Percentiles rank a stretch among this genome's conserved stretches.
phyloP scores from a whole-genome alignment of 2,797 vertebrate genomes.

The Tokudaia muenninki region DNA sequence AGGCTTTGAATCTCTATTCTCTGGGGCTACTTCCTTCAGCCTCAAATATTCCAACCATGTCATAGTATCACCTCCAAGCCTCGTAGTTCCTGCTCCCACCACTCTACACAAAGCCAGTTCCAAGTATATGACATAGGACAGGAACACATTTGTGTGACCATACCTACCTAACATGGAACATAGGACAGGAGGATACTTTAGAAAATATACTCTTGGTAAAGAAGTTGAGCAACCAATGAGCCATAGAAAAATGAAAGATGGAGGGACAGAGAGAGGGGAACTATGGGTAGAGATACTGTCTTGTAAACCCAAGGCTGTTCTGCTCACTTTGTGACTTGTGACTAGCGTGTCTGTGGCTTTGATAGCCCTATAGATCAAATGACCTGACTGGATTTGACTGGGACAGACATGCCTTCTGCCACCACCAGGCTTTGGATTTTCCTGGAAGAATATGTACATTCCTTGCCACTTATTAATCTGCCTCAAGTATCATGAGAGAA shows the following conservation, averaged over 20 bases:
- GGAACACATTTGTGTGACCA: not conserved
- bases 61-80: not conserved
- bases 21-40: not conserved
- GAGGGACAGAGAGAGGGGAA: not conserved
- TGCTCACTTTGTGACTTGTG: not conserved
- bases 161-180: not conserved
- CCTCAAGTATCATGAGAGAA: constrained; percentile 34
- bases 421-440: constrained; percentile 49
- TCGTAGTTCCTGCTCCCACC: not conserved
- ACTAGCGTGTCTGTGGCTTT: not conserved
- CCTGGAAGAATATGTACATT: constrained; percentile 52
- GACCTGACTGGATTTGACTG: not conserved
- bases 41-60: not conserved
- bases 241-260: constrained; percentile 9
- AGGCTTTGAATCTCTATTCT: not conserved
- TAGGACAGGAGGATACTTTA: not conserved
- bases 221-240: not conserved
- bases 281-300: not conserved
- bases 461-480: not conserved
- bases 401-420: constrained; percentile 16
- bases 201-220: not conserved
- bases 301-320: constrained; percentile 17
- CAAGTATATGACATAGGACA: not conserved
- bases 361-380: constrained; percentile 35
- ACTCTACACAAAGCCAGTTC: not conserved